Conservation (phyloP, 2,113 vertebrate genomes). For the zebrafish (Danio rerio) region GRCz12tu NC_133180.1:36999501-37000000, state of each 20-base stretch:
- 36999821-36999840: conserved; percentile 31
- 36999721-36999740: neutral
- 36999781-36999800: conserved; percentile 34
- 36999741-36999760: neutral
- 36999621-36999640: neutral
- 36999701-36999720: neutral
- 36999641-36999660: conserved; percentile 9
- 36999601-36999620: neutral
- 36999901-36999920: conserved; percentile 49
- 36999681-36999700: neutral
- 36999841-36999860: conserved; percentile 43
- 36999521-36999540: neutral
- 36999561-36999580: neutral
- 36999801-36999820: neutral
- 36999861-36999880: conserved; percentile 50
- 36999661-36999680: neutral
- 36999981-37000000: conserved; percentile 64
- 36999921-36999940: conserved; percentile 50
- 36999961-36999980: conserved; percentile 62
- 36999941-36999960: conserved; percentile 39
- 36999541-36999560: conserved; percentile 27
- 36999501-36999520: conserved; percentile 7
- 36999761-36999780: conserved; percentile 5
- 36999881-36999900: conserved; percentile 54
- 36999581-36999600: neutral